Percentiles rank a stretch among this genome's conserved stretches.
Conservation (phyloP, 1,140 invertebrate species). For the Globodera rostochiensis region DNA sequence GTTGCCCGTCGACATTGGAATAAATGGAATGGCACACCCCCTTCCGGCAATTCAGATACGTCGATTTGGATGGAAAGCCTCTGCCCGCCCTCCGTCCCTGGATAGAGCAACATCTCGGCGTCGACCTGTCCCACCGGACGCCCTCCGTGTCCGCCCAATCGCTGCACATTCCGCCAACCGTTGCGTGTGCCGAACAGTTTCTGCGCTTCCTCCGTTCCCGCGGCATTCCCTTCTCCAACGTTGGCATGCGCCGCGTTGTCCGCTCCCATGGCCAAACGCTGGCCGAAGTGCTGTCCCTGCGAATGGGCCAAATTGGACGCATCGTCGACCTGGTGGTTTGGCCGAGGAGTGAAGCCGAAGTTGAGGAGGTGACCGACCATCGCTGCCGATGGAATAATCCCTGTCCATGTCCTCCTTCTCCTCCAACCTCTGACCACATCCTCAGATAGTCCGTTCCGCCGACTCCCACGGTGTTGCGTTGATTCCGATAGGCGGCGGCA, state of each 20-base stretch:
- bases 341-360: conserved; percentile 71
- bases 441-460: conserved; percentile 79
- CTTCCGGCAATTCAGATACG: conserved; percentile 65
- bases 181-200: conserved; percentile 70
- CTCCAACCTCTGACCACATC: conserved; percentile 68
- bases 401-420: too few relatives aligned
- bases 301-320: conserved; percentile 75
- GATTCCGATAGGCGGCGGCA: conserved; percentile 92
- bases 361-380: conserved; percentile 56
- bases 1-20: conserved; percentile 10
- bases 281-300: conserved; percentile 81
- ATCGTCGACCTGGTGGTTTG: conserved; percentile 92
- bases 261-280: conserved; percentile 93
- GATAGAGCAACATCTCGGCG: conserved; percentile 76
- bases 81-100: conserved; percentile 81
- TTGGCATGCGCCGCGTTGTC: conserved; percentile 77
- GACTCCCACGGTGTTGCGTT: conserved; percentile 78
- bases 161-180: conserved; percentile 65
- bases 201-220: conserved; percentile 71
- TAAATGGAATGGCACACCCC: background rate
- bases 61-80: conserved; percentile 77
- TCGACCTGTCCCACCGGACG: conserved; percentile 70
- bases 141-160: conserved; percentile 65
- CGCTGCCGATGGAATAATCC: too few relatives aligned
- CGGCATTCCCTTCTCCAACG: conserved; percentile 76